Percentiles rank a stretch among this genome's conserved stretches.
Conservation (phyloP, 2,888 invertebrate species). For the Harmothoe impar region DNA sequence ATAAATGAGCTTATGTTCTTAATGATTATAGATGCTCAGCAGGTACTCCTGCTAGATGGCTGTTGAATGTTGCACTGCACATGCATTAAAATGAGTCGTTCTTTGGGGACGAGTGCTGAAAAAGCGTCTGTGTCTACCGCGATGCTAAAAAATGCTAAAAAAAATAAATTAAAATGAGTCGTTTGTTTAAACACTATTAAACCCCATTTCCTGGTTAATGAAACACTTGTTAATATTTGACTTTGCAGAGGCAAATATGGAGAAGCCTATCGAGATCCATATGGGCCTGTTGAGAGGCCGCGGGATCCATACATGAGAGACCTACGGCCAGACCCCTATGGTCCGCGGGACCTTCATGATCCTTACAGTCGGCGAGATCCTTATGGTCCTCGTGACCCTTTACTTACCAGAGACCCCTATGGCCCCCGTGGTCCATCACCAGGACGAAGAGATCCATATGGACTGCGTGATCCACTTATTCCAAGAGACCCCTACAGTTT, state of each 20-base stretch:
- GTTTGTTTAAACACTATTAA: too few relatives aligned
- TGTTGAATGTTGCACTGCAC: too few relatives aligned
- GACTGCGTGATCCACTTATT: background rate
- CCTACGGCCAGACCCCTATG: background rate
- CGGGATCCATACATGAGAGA: constrained; percentile 4
- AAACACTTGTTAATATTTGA: background rate
- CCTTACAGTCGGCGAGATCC: background rate
- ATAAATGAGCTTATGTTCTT: too few relatives aligned
- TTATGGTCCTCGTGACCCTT: background rate
- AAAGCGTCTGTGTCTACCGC: too few relatives aligned
- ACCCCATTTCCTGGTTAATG: too few relatives aligned
- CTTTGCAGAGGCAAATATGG: background rate
- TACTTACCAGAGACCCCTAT: background rate
- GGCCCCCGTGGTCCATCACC: background rate
- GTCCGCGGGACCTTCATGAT: background rate
- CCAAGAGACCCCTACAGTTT: background rate
- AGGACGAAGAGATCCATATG: constrained; percentile 31
- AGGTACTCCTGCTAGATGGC: too few relatives aligned
- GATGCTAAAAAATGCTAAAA: too few relatives aligned
- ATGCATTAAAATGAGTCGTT: too few relatives aligned
- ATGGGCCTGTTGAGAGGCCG: background rate
- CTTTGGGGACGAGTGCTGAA: too few relatives aligned
- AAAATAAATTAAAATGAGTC: too few relatives aligned
- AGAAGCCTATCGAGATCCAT: background rate
- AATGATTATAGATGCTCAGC: too few relatives aligned